Percentiles rank a stretch among this genome's conserved stretches.
Conservation (phyloP, 2,113 vertebrate genomes). For the Pseudolaguvia tuberculata region DNA sequence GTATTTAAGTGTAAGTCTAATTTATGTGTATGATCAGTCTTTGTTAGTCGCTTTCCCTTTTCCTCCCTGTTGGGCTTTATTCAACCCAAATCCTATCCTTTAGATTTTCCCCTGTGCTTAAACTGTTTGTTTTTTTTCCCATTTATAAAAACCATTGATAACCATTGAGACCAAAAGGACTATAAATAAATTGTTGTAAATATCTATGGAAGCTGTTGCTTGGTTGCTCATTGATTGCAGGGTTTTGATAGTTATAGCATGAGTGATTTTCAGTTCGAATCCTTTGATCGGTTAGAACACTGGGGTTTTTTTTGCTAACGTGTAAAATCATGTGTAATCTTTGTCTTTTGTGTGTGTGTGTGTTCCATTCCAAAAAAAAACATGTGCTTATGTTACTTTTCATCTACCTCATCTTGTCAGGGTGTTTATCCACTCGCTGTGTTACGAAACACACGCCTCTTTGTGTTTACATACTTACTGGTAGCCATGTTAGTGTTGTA, state of each 20-base stretch:
- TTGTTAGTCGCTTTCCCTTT: slow-evolving; percentile 8
- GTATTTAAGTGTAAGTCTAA: slow-evolving; percentile 49
- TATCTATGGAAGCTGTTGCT: slow-evolving; percentile 35
- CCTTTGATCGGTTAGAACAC: slow-evolving; percentile 19
- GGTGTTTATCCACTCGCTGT: slow-evolving; percentile 29
- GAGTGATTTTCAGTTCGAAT: slow-evolving; percentile 21
- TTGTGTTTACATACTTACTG: slow-evolving; percentile 15
- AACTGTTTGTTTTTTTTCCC: not conserved
- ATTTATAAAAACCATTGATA: slow-evolving; percentile 36
- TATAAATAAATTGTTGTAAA: slow-evolving; percentile 39
- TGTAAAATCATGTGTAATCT: slow-evolving; percentile 25
- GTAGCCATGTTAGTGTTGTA: slow-evolving; percentile 22
- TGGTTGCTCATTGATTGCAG: slow-evolving; percentile 32
- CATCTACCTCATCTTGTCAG: slow-evolving; percentile 43
- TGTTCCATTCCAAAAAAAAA: slow-evolving; percentile 20
- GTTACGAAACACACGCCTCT: not conserved
- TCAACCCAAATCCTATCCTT: not conserved
- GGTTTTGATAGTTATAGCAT: slow-evolving; percentile 37
- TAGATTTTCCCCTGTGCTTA: slow-evolving; percentile 3
- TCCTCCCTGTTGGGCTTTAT: slow-evolving; percentile 13
- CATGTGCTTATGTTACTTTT: slow-evolving; percentile 36
- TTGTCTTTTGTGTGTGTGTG: slow-evolving; percentile 30
- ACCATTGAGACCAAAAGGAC: slow-evolving; percentile 42
- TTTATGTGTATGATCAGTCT: slow-evolving; percentile 44
- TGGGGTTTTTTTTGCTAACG: slow-evolving; percentile 5